Percentiles rank a stretch among this genome's conserved stretches.
These are phyloP conservation scores for Psittacula cyanocephala DNA, from an alignment of 2,113 vertebrate genomes.

Conservation along the genomic window DNA sequence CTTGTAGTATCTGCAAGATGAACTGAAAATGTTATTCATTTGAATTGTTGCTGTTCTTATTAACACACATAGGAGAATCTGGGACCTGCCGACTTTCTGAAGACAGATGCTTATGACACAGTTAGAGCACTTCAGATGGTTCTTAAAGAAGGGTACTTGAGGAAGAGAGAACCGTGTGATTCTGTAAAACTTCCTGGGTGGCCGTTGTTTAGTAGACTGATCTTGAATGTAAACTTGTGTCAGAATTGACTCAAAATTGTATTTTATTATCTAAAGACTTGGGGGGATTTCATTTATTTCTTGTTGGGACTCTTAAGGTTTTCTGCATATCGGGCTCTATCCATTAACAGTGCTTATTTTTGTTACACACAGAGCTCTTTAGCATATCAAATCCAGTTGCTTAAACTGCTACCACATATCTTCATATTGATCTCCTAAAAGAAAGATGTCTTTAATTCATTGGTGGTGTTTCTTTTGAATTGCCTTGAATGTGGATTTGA, in stretches of 20 bases:
- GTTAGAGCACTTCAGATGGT: neutral
- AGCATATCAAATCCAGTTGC: neutral
- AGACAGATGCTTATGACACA: neutral
- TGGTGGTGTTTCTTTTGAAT: conserved; percentile 28
- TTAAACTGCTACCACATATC: neutral
- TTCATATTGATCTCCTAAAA: conserved; percentile 24
- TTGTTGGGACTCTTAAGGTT: neutral
- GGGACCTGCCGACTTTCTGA: neutral
- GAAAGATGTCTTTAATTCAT: neutral
- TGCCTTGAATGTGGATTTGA: conserved; percentile 45
- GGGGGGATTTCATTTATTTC: neutral
- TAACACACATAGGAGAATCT: neutral
- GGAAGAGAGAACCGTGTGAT: neutral
- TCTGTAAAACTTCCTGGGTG: neutral
- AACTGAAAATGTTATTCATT: neutral
- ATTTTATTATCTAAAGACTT: neutral
- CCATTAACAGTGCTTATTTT: neutral
- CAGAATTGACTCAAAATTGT: neutral
- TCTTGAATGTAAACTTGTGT: neutral
- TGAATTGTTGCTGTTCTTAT: neutral
- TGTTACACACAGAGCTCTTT: neutral
- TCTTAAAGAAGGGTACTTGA: neutral
- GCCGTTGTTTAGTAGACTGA: neutral
- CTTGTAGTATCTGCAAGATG: neutral
- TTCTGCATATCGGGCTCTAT: neutral